Percentiles rank a stretch among this genome's conserved stretches.
Evolutionary conservation across 35 echinoderm and acorn worm species (phyloP).

Genomic region (Eucidaris tribuloides): DNA sequence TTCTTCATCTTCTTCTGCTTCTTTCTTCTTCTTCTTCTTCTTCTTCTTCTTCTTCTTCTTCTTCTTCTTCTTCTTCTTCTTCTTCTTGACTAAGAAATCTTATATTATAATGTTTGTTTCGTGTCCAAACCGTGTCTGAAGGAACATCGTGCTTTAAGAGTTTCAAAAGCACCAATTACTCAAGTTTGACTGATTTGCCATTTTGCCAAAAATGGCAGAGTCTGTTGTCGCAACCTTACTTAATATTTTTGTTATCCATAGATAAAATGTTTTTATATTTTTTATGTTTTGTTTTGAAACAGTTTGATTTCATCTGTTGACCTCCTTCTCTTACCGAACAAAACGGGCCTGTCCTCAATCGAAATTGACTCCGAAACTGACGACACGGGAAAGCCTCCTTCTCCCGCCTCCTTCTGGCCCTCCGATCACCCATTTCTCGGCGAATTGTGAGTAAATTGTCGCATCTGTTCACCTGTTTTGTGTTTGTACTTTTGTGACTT

Average conservation of each 20-base stretch:
- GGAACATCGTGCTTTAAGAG: no score
- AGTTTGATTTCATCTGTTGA: neutral
- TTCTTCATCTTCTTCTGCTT: no score
- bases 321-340: neutral
- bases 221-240: neutral
- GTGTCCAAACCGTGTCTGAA: neutral
- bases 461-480: neutral
- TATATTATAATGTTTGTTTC: neutral
- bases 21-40: no score
- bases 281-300: neutral
- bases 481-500: neutral
- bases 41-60: no score
- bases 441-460: neutral
- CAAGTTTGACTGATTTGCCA: conserved; percentile 6
- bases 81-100: neutral
- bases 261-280: neutral
- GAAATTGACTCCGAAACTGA: neutral
- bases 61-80: no score
- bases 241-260: neutral
- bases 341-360: neutral
- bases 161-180: no score
- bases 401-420: neutral
- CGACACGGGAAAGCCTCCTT: neutral
- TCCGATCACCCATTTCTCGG: neutral
- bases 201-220: neutral